Percentiles rank a stretch among this genome's conserved stretches.
Evolutionary conservation across 1,140 invertebrate species (phyloP).

Genomic region (Habropoda laboriosa): DNA sequence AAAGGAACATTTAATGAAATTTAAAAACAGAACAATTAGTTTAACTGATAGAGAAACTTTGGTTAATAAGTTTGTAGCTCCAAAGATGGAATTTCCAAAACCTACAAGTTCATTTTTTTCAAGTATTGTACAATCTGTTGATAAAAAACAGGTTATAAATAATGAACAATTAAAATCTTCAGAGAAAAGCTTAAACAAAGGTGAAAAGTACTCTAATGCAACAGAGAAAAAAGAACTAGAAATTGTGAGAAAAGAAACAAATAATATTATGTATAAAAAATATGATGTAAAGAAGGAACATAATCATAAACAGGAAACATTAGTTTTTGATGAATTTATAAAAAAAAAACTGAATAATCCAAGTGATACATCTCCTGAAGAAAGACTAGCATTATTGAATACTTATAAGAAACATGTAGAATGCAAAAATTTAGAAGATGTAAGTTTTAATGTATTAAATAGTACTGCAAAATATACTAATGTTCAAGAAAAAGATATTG

Average conservation of each 20-base stretch:
- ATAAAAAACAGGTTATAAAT: neutral
- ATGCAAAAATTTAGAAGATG: neutral
- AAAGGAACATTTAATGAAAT: conserved; percentile 85
- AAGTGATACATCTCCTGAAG: conserved; percentile 11
- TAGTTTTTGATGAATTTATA: conserved; percentile 59
- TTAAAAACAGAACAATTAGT: conserved; percentile 83
- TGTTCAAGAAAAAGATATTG: neutral
- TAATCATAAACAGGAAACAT: neutral
- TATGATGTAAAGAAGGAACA: neutral
- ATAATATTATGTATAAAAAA: neutral
- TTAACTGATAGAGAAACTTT: conserved; percentile 67
- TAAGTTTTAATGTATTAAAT: neutral
- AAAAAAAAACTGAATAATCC: conserved; percentile 38
- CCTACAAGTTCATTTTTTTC: conserved; percentile 69
- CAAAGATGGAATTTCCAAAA: conserved; percentile 63
- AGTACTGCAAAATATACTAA: neutral
- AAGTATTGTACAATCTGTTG: conserved; percentile 51
- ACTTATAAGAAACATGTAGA: conserved; percentile 43
- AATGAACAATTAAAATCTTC: neutral
- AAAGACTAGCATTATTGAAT: conserved; percentile 25
- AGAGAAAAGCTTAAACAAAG: neutral
- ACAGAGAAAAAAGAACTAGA: neutral
- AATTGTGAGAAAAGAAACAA: neutral
- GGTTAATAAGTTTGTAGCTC: conserved; percentile 62
- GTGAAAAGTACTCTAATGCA: neutral